Evolutionary conservation across 2,797 vertebrate species (phyloP).

Genomic region (Syngnathus acus): DNA sequence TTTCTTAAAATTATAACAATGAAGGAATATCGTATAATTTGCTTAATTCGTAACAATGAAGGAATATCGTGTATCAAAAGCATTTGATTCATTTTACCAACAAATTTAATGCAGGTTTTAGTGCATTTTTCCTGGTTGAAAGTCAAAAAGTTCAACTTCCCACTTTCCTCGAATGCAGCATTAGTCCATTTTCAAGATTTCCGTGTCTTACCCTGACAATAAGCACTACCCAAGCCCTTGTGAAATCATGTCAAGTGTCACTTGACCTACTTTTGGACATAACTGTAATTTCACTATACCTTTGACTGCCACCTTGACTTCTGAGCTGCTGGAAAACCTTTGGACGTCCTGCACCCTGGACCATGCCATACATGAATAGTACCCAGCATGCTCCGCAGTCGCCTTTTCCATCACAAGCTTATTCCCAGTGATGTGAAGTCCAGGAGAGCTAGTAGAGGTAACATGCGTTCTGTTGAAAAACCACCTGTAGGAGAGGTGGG

Average conservation of each 20-base stretch:
- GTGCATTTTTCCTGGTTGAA: too few species aligned
- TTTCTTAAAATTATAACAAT: too few species aligned
- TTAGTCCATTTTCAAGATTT: too few species aligned
- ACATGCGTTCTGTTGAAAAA: constrained; percentile 55
- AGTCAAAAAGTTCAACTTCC: too few species aligned
- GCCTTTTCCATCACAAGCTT: constrained; percentile 44
- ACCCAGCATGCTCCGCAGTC: constrained; percentile 48
- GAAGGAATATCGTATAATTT: too few species aligned
- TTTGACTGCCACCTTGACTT: constrained; percentile 59
- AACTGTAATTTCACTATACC: constrained; percentile 35
- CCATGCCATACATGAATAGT: constrained; percentile 60
- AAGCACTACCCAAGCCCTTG: background rate
- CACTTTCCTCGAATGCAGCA: too few species aligned
- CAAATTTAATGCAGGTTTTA: too few species aligned
- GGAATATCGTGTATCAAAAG: too few species aligned
- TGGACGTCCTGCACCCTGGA: constrained; percentile 31
- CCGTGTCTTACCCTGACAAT: too few species aligned
- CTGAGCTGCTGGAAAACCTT: constrained; percentile 58
- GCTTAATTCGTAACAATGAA: too few species aligned
- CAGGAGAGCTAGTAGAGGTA: constrained; percentile 6
- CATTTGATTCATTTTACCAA: too few species aligned
- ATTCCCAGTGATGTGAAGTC: constrained; percentile 35
- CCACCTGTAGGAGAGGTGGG: constrained; percentile 67
- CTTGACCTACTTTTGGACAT: background rate
- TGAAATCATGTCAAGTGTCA: background rate